phyloP scores from a whole-genome alignment of 2,888 invertebrate genomes.

The Ephialtes manifestator region DNA sequence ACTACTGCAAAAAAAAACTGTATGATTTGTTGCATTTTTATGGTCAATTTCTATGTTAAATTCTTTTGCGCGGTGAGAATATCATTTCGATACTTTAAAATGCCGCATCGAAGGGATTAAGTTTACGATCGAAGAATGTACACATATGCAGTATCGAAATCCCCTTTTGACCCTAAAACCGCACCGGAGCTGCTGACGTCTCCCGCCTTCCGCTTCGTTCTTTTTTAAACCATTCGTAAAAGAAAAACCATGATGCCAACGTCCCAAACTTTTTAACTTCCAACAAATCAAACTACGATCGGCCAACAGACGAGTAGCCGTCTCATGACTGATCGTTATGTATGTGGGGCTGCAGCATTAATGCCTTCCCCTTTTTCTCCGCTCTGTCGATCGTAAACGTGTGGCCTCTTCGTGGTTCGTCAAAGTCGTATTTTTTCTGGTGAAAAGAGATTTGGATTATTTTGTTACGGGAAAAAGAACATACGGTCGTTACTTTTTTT shows the following conservation, averaged over 20 bases:
- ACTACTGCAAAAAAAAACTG: background rate
- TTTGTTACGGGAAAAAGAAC: constrained; percentile 55
- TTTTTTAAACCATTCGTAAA: constrained; percentile 43
- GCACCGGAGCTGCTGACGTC: background rate
- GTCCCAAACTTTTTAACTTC: constrained; percentile 49
- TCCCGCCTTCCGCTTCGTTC: background rate
- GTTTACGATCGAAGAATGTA: background rate
- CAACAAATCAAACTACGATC: constrained; percentile 54
- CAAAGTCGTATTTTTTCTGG: constrained; percentile 47
- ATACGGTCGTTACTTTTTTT: constrained; percentile 29
- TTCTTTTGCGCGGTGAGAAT: background rate
- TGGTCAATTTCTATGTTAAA: background rate
- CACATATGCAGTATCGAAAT: constrained; percentile 20
- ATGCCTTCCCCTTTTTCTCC: constrained; percentile 41
- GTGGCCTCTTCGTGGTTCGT: constrained; percentile 63
- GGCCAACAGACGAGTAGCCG: constrained; percentile 17
- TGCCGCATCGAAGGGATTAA: constrained; percentile 17
- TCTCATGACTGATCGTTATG: constrained; percentile 50
- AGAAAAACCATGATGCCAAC: constrained; percentile 20
- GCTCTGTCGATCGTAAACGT: constrained; percentile 47
- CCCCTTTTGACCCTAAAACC: constrained; percentile 16
- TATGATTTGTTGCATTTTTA: constrained; percentile 3
- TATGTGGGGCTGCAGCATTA: constrained; percentile 50
- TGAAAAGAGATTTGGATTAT: constrained; percentile 55
- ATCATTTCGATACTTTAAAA: background rate